Percentiles rank a stretch among this genome's conserved stretches.
These are phyloP conservation scores for Sisyra nigra DNA, from an alignment of 2,888 invertebrate species.

Conservation along the genomic window DNA sequence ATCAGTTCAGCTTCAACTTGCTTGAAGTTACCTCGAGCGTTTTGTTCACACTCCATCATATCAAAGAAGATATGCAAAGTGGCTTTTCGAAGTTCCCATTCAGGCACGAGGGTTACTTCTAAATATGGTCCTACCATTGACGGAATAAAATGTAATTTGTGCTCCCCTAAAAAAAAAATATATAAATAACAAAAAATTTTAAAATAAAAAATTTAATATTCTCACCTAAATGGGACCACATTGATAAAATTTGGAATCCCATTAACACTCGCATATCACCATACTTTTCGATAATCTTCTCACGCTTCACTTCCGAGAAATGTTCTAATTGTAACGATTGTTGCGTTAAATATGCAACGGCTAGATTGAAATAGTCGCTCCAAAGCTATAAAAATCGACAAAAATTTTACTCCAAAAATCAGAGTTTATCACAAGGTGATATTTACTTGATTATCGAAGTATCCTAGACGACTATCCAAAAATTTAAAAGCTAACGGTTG, in stretches of 20 bases:
- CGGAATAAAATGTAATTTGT: conserved; percentile 79
- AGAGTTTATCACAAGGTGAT: too few species aligned
- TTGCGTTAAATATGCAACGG: conserved; percentile 67
- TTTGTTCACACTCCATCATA: conserved; percentile 86
- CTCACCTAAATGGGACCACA: conserved; percentile 78
- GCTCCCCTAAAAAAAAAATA: conserved; percentile 38
- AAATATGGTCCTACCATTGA: conserved; percentile 87
- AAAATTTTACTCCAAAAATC: too few species aligned
- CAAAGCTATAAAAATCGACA: conserved; percentile 28
- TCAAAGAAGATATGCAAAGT: conserved; percentile 87
- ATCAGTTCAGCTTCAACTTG: conserved; percentile 87
- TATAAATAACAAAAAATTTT: background rate
- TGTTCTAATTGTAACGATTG: conserved; percentile 64
- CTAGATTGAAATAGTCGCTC: conserved; percentile 61
- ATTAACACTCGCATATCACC: conserved; percentile 85
- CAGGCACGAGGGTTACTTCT: conserved; percentile 82
- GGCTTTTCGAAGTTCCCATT: conserved; percentile 68
- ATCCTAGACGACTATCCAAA: conserved; percentile 47
- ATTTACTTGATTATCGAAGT: conserved; percentile 59
- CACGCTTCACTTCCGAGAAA: conserved; percentile 63
- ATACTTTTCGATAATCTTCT: conserved; percentile 62
- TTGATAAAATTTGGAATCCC: conserved; percentile 80
- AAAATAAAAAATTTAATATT: background rate
- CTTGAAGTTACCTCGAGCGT: conserved; percentile 69
- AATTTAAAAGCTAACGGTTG: conserved; percentile 76